Evolutionary conservation across 2,888 invertebrate species (phyloP).

Genomic region (Drosophila antonietae): DNA sequence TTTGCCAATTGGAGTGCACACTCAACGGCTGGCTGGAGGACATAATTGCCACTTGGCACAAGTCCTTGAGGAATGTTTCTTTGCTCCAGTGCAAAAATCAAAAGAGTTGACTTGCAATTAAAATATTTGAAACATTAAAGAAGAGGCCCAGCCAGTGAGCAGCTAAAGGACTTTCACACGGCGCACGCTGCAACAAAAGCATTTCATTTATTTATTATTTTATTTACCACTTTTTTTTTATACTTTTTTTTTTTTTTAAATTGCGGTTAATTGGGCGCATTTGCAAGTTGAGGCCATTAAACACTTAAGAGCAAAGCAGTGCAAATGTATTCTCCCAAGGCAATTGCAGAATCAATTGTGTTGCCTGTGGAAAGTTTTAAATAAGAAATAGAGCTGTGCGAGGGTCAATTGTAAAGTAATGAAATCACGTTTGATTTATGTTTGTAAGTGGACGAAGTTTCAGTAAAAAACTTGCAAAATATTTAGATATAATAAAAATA

Average conservation of each 20-base stretch:
- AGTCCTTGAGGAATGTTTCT: conserved; percentile 62
- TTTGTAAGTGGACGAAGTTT: no score
- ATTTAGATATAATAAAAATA: no score
- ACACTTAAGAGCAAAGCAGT: conserved; percentile 18
- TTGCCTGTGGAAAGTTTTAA: conserved; percentile 4
- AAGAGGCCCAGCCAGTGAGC: conserved; percentile 21
- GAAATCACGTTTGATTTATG: neutral
- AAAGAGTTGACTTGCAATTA: conserved; percentile 71
- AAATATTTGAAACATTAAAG: conserved; percentile 61
- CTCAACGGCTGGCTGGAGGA: conserved; percentile 52
- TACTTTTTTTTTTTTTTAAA: conserved; percentile 2
- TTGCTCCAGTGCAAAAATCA: conserved; percentile 49
- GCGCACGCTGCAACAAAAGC: conserved; percentile 4
- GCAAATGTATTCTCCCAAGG: neutral
- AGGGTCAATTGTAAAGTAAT: neutral
- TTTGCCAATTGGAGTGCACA: conserved; percentile 61
- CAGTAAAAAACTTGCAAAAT: no score
- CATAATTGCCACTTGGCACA: conserved; percentile 72
- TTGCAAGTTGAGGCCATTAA: conserved; percentile 12
- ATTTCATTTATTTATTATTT: conserved; percentile 40
- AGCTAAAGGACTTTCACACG: neutral
- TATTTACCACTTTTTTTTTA: neutral
- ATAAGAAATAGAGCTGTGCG: neutral
- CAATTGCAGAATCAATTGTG: conserved; percentile 22
- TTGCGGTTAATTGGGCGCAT: conserved; percentile 38